These are phyloP conservation scores for Knipowitschia caucasica DNA, from an alignment of 2,797 vertebrate species.

Conservation along the genomic window DNA sequence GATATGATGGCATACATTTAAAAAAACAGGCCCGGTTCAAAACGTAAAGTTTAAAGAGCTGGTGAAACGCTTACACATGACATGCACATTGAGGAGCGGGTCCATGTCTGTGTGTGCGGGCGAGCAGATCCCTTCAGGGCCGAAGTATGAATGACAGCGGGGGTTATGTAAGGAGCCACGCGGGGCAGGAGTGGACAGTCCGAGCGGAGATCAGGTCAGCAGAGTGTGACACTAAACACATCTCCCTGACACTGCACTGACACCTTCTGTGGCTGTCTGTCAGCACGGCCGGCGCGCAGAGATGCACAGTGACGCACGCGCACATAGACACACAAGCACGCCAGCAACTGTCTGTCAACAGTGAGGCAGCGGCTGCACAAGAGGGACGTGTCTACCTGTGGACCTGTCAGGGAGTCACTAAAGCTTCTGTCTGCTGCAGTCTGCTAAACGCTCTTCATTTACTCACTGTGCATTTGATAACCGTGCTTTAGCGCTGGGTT, in stretches of 20 bases:
- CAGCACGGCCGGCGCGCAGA: constrained; percentile 50
- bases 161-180: constrained; percentile 83
- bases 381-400: constrained; percentile 39
- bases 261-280: constrained; percentile 79
- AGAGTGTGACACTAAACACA: constrained; percentile 85
- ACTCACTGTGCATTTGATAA: constrained; percentile 2
- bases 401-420: constrained; percentile 31
- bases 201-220: constrained; percentile 83
- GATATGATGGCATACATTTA: constrained; percentile 4
- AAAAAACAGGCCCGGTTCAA: not conserved
- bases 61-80: constrained; percentile 34
- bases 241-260: constrained; percentile 80
- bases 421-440: constrained; percentile 17
- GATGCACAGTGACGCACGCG: constrained; percentile 16
- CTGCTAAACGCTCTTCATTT: constrained; percentile 5
- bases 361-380: constrained; percentile 57
- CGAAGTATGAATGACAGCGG: constrained; percentile 77
- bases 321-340: constrained; percentile 32
- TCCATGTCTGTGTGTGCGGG: constrained; percentile 34
- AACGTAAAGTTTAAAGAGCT: constrained; percentile 4
- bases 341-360: constrained; percentile 66
- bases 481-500: not conserved
- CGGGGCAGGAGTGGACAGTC: constrained; percentile 80
- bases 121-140: constrained; percentile 68
- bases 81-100: constrained; percentile 36